Percentiles rank a stretch among this genome's conserved stretches.
Evolutionary conservation across 2,113 vertebrate genomes (phyloP).

Genomic region (Eira barbara): DNA sequence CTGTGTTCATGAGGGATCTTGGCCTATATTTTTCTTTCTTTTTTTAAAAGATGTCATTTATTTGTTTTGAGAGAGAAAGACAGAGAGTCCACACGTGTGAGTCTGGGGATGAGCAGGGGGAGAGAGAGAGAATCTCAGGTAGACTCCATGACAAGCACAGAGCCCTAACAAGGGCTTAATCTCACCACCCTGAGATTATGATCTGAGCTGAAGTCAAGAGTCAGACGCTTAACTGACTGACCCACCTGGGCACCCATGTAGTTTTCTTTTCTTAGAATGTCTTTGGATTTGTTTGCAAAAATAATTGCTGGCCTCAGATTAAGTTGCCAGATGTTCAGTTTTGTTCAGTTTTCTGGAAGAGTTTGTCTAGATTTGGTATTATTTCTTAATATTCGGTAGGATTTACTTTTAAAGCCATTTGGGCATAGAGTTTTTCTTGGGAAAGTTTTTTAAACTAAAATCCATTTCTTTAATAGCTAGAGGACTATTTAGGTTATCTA

Average conservation of each 20-base stretch:
- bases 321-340: neutral
- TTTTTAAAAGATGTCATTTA: neutral
- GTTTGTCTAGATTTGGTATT: neutral
- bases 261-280: neutral
- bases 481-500: neutral
- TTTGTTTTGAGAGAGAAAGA: neutral
- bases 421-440: neutral
- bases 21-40: neutral
- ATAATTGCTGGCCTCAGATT: neutral
- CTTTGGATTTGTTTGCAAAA: neutral
- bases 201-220: neutral
- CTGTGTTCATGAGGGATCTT: neutral
- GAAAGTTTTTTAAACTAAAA: neutral
- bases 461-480: neutral
- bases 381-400: neutral
- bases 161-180: neutral
- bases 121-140: too few relatives aligned
- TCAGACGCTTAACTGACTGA: neutral
- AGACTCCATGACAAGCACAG: too few relatives aligned
- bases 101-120: too few relatives aligned
- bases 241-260: neutral
- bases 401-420: neutral
- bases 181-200: neutral
- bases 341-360: neutral
- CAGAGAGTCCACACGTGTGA: too few relatives aligned